phyloP scores from a whole-genome alignment of 2,888 invertebrate genomes.

The Cheilosia grossa region DNA sequence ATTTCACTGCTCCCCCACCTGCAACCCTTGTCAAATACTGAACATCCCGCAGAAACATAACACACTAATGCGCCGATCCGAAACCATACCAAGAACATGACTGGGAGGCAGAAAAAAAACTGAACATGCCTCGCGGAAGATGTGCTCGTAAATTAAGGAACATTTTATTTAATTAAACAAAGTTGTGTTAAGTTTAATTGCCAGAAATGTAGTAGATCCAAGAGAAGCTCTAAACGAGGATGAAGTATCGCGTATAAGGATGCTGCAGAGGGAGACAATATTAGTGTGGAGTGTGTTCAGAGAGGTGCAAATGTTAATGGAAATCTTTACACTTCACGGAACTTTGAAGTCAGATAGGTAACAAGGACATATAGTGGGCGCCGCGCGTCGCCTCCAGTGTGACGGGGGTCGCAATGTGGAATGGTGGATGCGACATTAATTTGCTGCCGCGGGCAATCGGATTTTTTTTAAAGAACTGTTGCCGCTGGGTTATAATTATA shows the following conservation, averaged over 20 bases:
- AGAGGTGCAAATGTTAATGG: conserved; percentile 57
- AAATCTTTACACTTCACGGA: conserved; percentile 60
- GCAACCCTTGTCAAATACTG: not conserved
- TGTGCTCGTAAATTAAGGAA: conserved; percentile 63
- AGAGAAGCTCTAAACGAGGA: conserved; percentile 9
- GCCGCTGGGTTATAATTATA: too few species aligned
- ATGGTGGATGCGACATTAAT: conserved; percentile 49
- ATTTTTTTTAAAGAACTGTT: conserved; percentile 3
- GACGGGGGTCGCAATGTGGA: not conserved
- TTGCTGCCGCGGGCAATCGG: conserved; percentile 48
- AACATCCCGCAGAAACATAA: conserved; percentile 12
- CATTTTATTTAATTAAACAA: conserved; percentile 75
- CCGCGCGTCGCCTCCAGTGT: not conserved
- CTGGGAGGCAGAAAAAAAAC: not conserved
- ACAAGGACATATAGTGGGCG: conserved; percentile 16
- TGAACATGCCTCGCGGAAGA: conserved; percentile 39
- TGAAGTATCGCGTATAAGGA: conserved; percentile 7
- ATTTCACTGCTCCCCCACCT: conserved; percentile 30
- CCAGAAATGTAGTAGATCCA: conserved; percentile 63
- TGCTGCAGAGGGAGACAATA: conserved; percentile 5
- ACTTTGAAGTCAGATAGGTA: conserved; percentile 54
- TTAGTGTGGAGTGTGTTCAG: not conserved
- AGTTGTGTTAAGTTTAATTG: conserved; percentile 76
- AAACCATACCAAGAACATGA: conserved; percentile 5
- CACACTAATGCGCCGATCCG: conserved; percentile 24